Base-by-base conservation (phyloP, 37 sponge, comb jelly and placozoan genomes). In the Aphrocallistes beatrix region DNA sequence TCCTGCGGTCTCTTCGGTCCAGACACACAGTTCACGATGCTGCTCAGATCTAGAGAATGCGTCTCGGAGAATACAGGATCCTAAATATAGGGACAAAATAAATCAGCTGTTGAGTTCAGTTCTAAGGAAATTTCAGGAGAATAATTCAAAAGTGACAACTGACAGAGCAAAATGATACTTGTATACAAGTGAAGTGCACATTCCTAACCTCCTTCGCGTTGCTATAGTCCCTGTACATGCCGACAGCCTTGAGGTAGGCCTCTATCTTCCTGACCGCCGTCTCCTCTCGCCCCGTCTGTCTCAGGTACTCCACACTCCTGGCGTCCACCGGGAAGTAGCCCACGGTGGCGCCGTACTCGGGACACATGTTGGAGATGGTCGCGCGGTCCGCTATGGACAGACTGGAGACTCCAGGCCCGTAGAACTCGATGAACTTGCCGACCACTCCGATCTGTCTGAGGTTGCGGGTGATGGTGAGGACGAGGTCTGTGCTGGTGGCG, bases 1-100 rank as follows among this genome's bases (percentile, higher is more conserved):
- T 95, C 96, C 36, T 95, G 94, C 32, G 96, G 94, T 32, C 94
- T 86, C 85, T 93, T 95, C 23, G 96, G 96, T 28, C 96, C 96
- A 83, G 91, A 91, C 84, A 95, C 17, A 19, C 92, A 93, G 9
- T 92, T 87, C 19, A 93, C 94, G 36, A 95, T 92, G 0, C 83
- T 81, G 16, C 85, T 85, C 39, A 95, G 86, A 81, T 95, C 92
- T 39, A 95, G 83, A 51, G 90, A 92, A 45, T 91, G 75, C 28
- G 88, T 39, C 88, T 86, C 75, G 10, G 75, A 60, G 75, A 60
- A 60, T 13, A 60, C 34, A 6, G 75, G 75, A 13, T 60, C 75
- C 75, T 60, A 60, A 30, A 13, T n/a, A n/a, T n/a, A n/a, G n/a
- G n/a, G n/a, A n/a, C n/a, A n/a, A n/a, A n/a, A n/a, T n/a, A n/a